Base-by-base conservation (phyloP, 35 echinoderm and acorn worm genomes). In the Patiria miniata region DNA sequence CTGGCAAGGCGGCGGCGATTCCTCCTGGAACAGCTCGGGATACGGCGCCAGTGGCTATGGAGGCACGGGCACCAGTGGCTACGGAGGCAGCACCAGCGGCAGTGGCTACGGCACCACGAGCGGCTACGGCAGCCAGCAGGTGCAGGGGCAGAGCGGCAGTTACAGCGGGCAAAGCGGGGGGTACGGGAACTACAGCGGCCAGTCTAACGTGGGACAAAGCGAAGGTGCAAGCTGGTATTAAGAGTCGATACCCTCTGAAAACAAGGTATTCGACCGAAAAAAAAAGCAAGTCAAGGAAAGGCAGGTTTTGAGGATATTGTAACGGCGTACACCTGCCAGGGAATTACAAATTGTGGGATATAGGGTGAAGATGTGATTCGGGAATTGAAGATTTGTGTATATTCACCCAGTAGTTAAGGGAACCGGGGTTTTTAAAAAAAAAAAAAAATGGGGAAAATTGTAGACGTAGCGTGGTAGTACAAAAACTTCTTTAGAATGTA, bases 401-500 rank as follows among this genome's bases (percentile, higher is more conserved):
- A 73, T 23, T 73, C 65, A 16, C 26, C 21, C 19, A 73, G 65
- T 73, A 73, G 65, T 73, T 73, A 32, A 32, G 29, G 65, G 34
- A 7, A 23, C 29, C 26, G 2, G 65, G 65, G 42, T 47, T n/a
- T n/a, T n/a, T n/a, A n/a, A n/a, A n/a, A n/a, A n/a, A n/a, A n/a
- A n/a, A 73, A 23, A 23, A 23, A 23, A 8, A 73, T 21, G 58
- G 30, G 65, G 65, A 23, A 73, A 73, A 26, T 32, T 26, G 26
- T 32, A 34, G 34, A 73, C 34, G 6, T 73, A 73, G 65, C 14
- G 14, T 73, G 65, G 26, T 36, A 73, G 15, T 73, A 73, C 26
- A 73, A 36, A 73, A 73, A n/a, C n/a, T 73, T 34, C 65, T 32
- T 26, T 73, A 73, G 65, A 73, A 32, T 73, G 65, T 73, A 73